Evolutionary conservation across 2,113 vertebrate genomes (phyloP), one percentile per base, ranked within the genome.

Genomic region (Malaclemys terrapin): DNA sequence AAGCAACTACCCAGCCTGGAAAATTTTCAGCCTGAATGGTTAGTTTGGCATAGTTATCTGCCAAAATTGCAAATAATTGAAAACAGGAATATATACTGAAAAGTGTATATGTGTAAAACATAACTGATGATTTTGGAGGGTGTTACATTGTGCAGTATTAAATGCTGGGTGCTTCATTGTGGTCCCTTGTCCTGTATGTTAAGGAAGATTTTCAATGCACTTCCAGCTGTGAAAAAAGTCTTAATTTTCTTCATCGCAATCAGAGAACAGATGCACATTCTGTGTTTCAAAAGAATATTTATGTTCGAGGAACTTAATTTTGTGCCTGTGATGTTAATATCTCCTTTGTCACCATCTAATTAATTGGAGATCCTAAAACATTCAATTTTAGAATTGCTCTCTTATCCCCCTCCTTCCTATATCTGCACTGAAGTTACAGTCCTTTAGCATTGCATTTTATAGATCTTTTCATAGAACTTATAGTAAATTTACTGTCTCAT

Each of bases 401-500:
- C 50, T 29, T 91, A 11, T 91, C 17, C 0, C 0, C 50, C 2
- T 87, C 82, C 29, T 88, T 85, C 92, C 75, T 95, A 57, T 93
- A 42, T 91, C 75, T 47, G 6, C 25, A 89, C 38, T 8, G 86
- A 62, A 90, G 90, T 88, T 78, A 50, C 5, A 27, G 42, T 72
- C n/a, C n/a, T 72, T 72, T 38, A 19, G 19, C 35, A 19, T 17
- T n/a, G 17, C 22, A 45, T 19, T 89, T 88, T 62, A 25, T 93
- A 76, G 76, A 12, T 85, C 13, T 75, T 54, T 72, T 94, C 87
- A 95, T 0, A 0, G 7, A 86, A 49, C 82, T 65, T 57, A 75
- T 85, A 42, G 54, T 78, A 49, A 86, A 50, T 50, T 89, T 96
- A 94, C 93, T 95, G 94, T 94, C 93, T 96, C 96, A 95, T 83